Evolutionary conservation across 2,888 invertebrate species (phyloP).

Genomic region (Xylota segnis): DNA sequence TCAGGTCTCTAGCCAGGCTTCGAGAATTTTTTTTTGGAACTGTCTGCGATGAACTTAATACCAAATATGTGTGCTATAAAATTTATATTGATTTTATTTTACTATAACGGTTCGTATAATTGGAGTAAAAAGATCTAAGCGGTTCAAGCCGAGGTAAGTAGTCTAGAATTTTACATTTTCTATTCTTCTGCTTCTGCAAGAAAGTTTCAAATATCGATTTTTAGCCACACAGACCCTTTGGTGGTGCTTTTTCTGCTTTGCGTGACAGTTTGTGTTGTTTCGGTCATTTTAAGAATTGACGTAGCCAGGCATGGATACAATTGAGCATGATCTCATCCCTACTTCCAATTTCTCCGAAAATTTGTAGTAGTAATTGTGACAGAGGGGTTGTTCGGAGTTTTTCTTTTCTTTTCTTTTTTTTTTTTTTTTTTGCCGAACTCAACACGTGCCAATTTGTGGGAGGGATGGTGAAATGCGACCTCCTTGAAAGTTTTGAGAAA

Average conservation of each 20-base stretch:
- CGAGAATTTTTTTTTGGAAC: not conserved
- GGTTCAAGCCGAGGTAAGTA: constrained; percentile 29
- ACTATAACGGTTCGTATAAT: constrained; percentile 85
- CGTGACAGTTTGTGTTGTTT: constrained; percentile 56
- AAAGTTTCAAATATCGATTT: constrained; percentile 60
- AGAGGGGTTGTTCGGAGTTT: not conserved
- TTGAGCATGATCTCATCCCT: constrained; percentile 48
- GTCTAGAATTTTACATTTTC: not conserved
- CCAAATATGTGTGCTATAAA: constrained; percentile 83
- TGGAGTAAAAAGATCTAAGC: constrained; percentile 83
- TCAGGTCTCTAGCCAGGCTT: not conserved
- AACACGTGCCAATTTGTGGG: constrained; percentile 56
- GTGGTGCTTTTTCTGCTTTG: constrained; percentile 14
- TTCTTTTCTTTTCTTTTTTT: not conserved
- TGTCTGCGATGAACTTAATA: constrained; percentile 78
- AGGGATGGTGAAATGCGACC: not conserved
- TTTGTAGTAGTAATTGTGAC: constrained; percentile 30
- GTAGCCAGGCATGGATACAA: constrained; percentile 39
- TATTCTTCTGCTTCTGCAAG: constrained; percentile 1
- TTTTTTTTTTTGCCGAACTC: constrained; percentile 25
- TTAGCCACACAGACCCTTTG: constrained; percentile 41
- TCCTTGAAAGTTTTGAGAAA: constrained; percentile 2
- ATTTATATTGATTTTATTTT: constrained; percentile 85
- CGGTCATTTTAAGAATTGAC: constrained; percentile 63
- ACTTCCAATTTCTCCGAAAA: constrained; percentile 43